phyloP scores from a whole-genome alignment of 2,797 vertebrate genomes.

The Hoplostethus mediterraneus region DNA sequence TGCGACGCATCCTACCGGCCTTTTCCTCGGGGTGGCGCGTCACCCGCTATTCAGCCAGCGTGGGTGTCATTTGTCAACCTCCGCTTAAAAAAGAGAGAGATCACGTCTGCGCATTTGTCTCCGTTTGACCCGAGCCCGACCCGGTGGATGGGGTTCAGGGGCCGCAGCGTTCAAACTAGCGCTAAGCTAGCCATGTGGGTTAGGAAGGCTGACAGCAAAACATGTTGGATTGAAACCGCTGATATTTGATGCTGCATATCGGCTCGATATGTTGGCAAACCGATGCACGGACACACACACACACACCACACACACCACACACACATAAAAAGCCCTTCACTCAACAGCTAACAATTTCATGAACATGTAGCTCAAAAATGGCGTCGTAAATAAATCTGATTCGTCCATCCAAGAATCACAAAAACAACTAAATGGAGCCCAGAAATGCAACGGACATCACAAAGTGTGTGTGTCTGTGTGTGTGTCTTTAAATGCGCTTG shows the following conservation, averaged over 20 bases:
- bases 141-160: not conserved
- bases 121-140: conserved; percentile 2
- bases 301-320: not conserved
- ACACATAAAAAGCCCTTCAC: not conserved
- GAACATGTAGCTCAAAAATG: too few relatives aligned
- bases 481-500: too few relatives aligned
- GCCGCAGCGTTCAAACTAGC: not conserved
- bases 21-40: conserved; percentile 2
- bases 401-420: too few relatives aligned
- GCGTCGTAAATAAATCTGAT: too few relatives aligned
- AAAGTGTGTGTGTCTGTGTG: not conserved
- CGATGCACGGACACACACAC: too few relatives aligned
- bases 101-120: conserved; percentile 6
- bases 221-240: too few relatives aligned
- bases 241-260: too few relatives aligned
- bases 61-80: conserved; percentile 13
- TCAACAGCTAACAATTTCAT: too few relatives aligned
- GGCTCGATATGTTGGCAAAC: too few relatives aligned
- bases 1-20: not conserved
- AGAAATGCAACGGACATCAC: too few relatives aligned
- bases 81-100: not conserved
- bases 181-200: not conserved
- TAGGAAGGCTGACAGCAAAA: too few relatives aligned
- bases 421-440: too few relatives aligned
- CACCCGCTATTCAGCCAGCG: not conserved